Percentiles rank a stretch among this genome's conserved stretches.
These are phyloP conservation scores for Catalaphyllia jardinei DNA, from an alignment of 64 coral and sea anemone genomes.

Conservation along the genomic window DNA sequence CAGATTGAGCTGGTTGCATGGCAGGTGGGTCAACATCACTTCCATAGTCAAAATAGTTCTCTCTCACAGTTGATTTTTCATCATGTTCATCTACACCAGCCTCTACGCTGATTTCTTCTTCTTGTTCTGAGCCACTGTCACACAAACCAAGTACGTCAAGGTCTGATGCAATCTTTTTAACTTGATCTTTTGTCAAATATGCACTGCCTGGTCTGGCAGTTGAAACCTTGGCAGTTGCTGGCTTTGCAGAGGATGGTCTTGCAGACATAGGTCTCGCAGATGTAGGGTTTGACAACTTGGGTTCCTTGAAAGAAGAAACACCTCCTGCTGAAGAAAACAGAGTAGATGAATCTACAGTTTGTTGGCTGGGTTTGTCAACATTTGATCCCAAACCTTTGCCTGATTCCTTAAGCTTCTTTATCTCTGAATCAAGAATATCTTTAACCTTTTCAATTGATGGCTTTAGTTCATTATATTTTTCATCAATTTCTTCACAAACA, in stretches of 20 bases:
- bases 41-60: conserved; percentile 94
- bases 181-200: conserved; percentile 23
- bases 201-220: background rate
- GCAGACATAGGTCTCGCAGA: conserved; percentile 20
- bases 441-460: conserved; percentile 80
- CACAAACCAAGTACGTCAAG: conserved; percentile 63
- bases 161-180: conserved; percentile 55
- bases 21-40: conserved; percentile 54
- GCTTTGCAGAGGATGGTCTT: conserved; percentile 33
- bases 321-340: no score
- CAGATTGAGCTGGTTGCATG: conserved; percentile 5
- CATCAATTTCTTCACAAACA: conserved; percentile 32
- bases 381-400: background rate
- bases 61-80: conserved; percentile 72
- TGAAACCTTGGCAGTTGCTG: conserved; percentile 17
- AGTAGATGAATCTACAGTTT: background rate
- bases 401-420: conserved; percentile 47
- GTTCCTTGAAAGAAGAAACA: background rate
- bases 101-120: background rate
- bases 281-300: background rate
- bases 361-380: background rate
- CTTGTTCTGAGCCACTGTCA: background rate
- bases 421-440: conserved; percentile 70
- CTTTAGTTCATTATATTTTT: conserved; percentile 52
- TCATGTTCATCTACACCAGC: background rate